Evolutionary conservation across 2,888 invertebrate species (phyloP), one percentile per base, ranked within the genome.

Genomic region (Isotomurus palustris): DNA sequence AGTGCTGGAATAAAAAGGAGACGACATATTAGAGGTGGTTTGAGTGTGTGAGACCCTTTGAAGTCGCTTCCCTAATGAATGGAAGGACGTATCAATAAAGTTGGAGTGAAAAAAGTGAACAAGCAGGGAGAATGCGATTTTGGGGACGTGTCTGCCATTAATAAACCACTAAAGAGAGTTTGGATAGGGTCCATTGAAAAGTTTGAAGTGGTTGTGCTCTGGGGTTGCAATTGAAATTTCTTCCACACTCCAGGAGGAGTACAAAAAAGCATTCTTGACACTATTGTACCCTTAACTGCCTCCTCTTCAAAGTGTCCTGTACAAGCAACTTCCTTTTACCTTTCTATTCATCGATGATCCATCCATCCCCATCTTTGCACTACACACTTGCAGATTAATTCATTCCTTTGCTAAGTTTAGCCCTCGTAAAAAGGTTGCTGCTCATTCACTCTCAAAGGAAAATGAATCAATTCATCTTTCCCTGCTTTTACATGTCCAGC

Each of bases 111-210:
- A 40, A 14, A 17, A 19, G 40, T 12, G 19, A 17, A 17, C 10
- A 6, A 6, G 22, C 6, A 19, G 10, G 44, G 22, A 10, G 29
- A 44, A 44, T 10, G 22, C 8, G 8, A 6, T 28, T 28, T 47
- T 6, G 28, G 56, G 60, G 66, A 58, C 59, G 53, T 61, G 53
- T 58, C 58, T 62, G 55, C 68, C 68, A 68, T 68, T 68, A 68
- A 63, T 62, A 68, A 68, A 68, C 68, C 68, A 59, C 68, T 64
- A 66, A 66, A 66, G 60, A 60, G 66, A 64, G 57, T 64, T 68
- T 58, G 51, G 61, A 56, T 58, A 22, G 56, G 56, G n/a, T 50
- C 49, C 48, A 19, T 47, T 29, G n/a, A 29, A 38, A 8, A 24
- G 22, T 32, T n/a, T 17, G 19, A 28, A 40, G 41, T 24, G 28